A percentile compares a stretch with the other conserved stretches of the same genome.
These are phyloP conservation scores for Phenacoccus solenopsis DNA, from an alignment of 1,140 invertebrate species.

Conservation along the genomic window DNA sequence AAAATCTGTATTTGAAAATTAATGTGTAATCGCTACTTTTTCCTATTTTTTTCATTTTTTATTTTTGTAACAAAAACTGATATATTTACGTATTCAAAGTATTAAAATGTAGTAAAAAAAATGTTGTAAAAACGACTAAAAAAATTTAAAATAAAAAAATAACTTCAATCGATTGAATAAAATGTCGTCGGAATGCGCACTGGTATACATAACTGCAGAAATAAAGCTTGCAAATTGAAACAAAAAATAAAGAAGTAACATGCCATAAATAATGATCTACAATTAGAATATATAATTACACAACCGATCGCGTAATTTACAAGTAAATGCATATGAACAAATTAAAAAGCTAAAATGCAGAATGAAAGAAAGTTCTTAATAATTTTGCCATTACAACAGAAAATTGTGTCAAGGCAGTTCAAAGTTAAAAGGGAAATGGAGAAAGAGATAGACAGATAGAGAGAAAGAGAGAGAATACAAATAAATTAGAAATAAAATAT, in stretches of 20 bases:
- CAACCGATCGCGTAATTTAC: conserved; percentile 2
- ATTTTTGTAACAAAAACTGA: background rate
- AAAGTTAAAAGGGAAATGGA: background rate
- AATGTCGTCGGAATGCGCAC: conserved; percentile 6
- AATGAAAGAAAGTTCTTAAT: background rate
- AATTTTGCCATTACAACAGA: background rate
- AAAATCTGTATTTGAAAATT: background rate
- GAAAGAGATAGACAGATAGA: background rate
- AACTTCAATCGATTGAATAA: background rate
- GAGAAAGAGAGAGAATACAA: background rate
- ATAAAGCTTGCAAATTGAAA: background rate
- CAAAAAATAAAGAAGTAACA: background rate
- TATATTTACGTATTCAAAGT: conserved; percentile 15
- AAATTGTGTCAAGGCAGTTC: background rate
- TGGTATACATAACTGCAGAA: background rate
- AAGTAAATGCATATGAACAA: background rate
- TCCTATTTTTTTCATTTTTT: background rate
- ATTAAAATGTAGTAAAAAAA: conserved; percentile 15
- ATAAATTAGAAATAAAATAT: background rate
- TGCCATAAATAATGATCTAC: background rate
- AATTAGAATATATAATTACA: background rate
- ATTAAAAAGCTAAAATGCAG: background rate
- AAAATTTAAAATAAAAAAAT: conserved; percentile 7
- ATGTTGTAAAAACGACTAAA: conserved; percentile 5
- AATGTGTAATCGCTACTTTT: background rate